Percentiles rank a stretch among this genome's conserved stretches.
Evolutionary conservation across 1,140 invertebrate genomes (phyloP).

Genomic region (Drosophila busckii): DNA sequence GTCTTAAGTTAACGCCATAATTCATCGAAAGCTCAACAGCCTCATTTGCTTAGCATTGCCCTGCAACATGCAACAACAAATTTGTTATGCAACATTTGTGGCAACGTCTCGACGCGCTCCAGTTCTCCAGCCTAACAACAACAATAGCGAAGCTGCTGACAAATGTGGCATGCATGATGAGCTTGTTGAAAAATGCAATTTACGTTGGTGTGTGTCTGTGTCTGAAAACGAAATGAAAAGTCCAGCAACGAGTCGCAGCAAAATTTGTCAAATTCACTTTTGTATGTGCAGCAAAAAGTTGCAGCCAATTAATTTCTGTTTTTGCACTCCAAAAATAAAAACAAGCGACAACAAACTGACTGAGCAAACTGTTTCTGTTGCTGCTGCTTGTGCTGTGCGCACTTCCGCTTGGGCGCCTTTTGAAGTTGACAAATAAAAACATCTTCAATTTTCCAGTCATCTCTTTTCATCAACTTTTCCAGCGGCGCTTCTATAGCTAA

Average conservation of each 20-base stretch:
- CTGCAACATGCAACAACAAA: slow-evolving; percentile 3
- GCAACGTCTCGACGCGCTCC: slow-evolving; percentile 59
- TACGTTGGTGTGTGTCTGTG: no score
- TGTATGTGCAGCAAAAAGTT: slow-evolving; percentile 25
- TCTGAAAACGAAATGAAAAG: slow-evolving; percentile 23
- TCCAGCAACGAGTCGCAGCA: no score
- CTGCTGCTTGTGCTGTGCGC: no score
- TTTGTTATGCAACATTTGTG: slow-evolving; percentile 51
- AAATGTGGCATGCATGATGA: slow-evolving; percentile 18
- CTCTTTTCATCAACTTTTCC: slow-evolving; percentile 9
- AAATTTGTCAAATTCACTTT: slow-evolving; percentile 51
- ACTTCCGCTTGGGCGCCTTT: slow-evolving; percentile 27
- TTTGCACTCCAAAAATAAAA: no score
- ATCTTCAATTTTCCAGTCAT: slow-evolving; percentile 14
- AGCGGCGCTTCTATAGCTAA: neutral
- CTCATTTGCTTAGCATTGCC: no score
- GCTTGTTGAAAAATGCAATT: slow-evolving; percentile 25
- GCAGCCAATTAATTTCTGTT: slow-evolving; percentile 37
- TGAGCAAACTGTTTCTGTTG: no score
- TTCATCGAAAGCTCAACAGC: neutral
- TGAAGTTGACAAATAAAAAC: slow-evolving; percentile 23
- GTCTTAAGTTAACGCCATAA: neutral
- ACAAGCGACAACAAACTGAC: no score
- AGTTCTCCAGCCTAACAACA: slow-evolving; percentile 36
- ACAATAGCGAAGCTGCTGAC: neutral